Base-by-base conservation (phyloP, 1,140 invertebrate species). In the Acromyrmex charruanus region DNA sequence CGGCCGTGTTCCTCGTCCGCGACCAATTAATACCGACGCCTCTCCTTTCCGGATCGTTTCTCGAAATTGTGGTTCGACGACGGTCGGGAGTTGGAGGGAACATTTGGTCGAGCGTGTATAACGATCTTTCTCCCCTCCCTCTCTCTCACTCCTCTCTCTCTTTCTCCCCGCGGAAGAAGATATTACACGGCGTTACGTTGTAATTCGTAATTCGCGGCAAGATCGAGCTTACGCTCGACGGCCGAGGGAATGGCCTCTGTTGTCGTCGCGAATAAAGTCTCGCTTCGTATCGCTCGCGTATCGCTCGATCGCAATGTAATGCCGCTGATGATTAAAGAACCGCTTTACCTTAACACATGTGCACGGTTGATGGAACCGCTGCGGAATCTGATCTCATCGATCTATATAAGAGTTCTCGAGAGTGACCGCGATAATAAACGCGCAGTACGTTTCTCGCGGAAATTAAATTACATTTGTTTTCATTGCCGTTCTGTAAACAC, bases 21-120 rank as follows among this genome's bases (percentile, higher is more conserved):
- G 90, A 91, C 92, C 93, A 94, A 94, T 94, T 94, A 94, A 94
- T 94, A 93, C 91, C 88, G 89, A 90, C 91, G 93, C 86, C 89
- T 90, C 85, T 90, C 72, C 77, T 61, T 86, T 75, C 89, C 82
- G 84, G 80, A 79, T 86, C 77, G 79, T 71, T 59, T 84, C 79
- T 65, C 63, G 55, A 49, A 84, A 74, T 69, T 69, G 21, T 63
- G 21, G 68, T 87, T 77, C 77, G 65, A 82, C 88, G 74, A 89
- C 87, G 66, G 2, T 2, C 39, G 39, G 39, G 39, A 44, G 39
- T 44, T 9, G 39, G 39, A 44, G 39, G 39, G 2, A 55, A 77
- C 51, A 39, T 55, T 65, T 44, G 74, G 44, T 25, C 25, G 25
- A 25, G 25, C 25, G 25, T 25, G 25, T 25, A 25, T 25, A 25